Conservation (phyloP, 2,797 vertebrate genomes). For the Margarornis squamiger region DNA sequence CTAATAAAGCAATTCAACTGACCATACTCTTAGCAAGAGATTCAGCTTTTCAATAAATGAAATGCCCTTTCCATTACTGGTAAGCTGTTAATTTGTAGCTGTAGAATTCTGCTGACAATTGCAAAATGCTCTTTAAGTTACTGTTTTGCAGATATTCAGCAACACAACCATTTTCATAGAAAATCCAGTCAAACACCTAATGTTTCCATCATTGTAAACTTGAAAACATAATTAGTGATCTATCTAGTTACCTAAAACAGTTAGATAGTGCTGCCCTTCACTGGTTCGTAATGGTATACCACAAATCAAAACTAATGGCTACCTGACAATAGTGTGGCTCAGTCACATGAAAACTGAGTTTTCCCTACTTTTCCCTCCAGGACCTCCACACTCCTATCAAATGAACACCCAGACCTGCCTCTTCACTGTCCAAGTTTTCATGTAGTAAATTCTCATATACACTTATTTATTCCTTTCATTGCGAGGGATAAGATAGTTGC, state of each 20-base stretch:
- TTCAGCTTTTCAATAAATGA: background rate
- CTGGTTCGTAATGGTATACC: constrained; percentile 55
- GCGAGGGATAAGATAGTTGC: background rate
- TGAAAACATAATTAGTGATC: constrained; percentile 14
- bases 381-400: background rate
- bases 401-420: background rate
- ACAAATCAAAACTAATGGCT: constrained; percentile 43
- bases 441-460: background rate
- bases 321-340: constrained; percentile 5
- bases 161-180: background rate
- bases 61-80: background rate
- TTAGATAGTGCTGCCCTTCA: constrained; percentile 64
- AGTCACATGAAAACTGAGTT: background rate
- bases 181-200: constrained; percentile 5
- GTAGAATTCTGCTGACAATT: background rate
- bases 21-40: background rate
- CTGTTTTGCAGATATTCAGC: background rate
- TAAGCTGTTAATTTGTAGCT: background rate
- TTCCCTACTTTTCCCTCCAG: background rate
- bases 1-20: background rate
- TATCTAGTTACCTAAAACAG: constrained; percentile 17
- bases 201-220: background rate
- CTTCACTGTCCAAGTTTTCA: background rate
- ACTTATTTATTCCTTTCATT: background rate
- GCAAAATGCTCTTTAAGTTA: background rate